Conservation (phyloP, 2,888 invertebrate species). For the Cephus sareptanus region DNA sequence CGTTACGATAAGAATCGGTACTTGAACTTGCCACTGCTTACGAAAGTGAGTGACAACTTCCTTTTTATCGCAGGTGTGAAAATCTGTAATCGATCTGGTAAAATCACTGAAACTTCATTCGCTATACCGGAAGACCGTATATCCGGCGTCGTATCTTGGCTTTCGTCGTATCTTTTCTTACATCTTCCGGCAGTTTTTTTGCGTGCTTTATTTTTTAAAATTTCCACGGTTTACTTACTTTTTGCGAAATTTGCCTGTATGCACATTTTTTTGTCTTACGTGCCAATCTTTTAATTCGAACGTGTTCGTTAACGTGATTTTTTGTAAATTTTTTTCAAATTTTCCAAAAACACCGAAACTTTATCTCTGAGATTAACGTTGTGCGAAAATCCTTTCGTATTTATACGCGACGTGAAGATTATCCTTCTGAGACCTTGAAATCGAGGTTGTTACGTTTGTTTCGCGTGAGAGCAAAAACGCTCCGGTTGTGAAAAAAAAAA, state of each 20-base stretch:
- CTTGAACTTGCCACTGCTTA: background rate
- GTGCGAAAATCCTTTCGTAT: background rate
- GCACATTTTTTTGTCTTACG: no score
- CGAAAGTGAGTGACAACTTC: background rate
- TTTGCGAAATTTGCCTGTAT: no score
- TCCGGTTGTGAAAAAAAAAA: background rate
- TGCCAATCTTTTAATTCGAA: background rate
- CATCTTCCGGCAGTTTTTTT: background rate
- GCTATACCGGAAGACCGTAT: background rate
- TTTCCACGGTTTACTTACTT: no score
- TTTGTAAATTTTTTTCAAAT: background rate
- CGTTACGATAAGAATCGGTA: background rate
- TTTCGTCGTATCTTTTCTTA: background rate
- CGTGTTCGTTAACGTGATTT: background rate
- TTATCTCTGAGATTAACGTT: background rate
- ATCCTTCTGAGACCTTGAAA: background rate
- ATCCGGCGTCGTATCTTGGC: background rate
- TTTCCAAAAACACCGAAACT: background rate
- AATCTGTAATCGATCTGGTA: background rate
- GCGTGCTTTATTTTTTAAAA: background rate
- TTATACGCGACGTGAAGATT: background rate
- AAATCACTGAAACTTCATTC: background rate
- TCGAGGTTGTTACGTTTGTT: background rate
- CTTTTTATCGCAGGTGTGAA: background rate
- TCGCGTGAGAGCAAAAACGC: background rate